Evolutionary conservation across 1,140 invertebrate species (phyloP), one percentile per base, ranked within the genome.

Genomic region (Drosophila triauraria): DNA sequence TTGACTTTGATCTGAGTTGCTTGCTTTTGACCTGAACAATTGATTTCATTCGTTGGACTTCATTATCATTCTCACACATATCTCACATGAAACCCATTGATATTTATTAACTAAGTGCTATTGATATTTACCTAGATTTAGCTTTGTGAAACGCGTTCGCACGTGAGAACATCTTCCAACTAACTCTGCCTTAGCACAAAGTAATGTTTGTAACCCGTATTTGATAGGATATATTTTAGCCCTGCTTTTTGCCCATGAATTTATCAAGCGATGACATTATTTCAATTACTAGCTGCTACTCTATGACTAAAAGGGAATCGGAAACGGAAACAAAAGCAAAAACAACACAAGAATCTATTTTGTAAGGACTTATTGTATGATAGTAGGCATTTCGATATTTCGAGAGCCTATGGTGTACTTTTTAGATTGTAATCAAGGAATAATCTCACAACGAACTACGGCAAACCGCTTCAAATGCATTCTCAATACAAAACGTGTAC

Each of bases 181-280:
- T 85, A 88, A 88, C 75, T 87, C 74, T 90, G 84, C 84, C 84
- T 88, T 88, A 90, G 85, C 84, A 88, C 69, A 78, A 78, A 75
- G 63, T 74, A 85, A 85, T 53, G 60, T 85, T 84, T 69, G 51
- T 62, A 84, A 71, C 23, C 75, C 53, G 48, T 64, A 64, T 70
- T 86, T 58, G 40, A 75, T 71, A 79, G 46, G 64, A 76, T 54
- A 76, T 62, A 78, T 63, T 86, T 67, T 71, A 48, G 27, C 59
- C 47, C 59, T 57, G 63, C 75, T 80, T 78, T 56, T 50, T 54
- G 46, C 63, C 62, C 47, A 59, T 80, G 67, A 72, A 72, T 70
- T 76, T 63, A 70, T 65, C 58, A 62, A 40, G 53, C 53, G 59
- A 44, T 32, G 43, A 46, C 38, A 67, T 65, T 47, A 65, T 76